Base-by-base conservation (phyloP, 1,140 invertebrate genomes). In the Pomacea maculata region DNA sequence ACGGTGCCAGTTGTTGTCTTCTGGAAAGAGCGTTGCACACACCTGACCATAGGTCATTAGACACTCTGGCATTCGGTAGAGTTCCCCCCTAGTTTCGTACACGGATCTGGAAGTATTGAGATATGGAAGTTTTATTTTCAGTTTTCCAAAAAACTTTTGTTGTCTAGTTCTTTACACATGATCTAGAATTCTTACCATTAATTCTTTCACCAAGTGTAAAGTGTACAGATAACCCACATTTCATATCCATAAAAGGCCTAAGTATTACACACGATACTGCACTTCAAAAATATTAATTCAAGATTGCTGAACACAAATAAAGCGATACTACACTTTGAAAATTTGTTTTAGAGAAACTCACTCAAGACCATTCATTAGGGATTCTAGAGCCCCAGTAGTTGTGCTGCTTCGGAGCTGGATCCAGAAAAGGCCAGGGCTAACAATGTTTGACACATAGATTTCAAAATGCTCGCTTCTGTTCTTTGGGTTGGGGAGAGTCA, bases 1-100 rank as follows among this genome's bases (percentile, higher is more conserved):
- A 9, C 90, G 83, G 71, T 91, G 87, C 87, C 87, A 91, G 79
- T 89, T 87, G 71, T 87, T 83, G 78, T 91, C 90, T 71, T 90
- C 88, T 0, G 88, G 88, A 71, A 86, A 91, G 17, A 91, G 73
- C 1, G 86, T 86, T 8, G 86, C 89, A 76, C 88, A 89, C 15
- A 87, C 80, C 71, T 88, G 85, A n/a, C 90, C 90, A 14, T 85
- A 82, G 0, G 80, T 75, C n/a, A 89, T 73, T 64, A 88, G 72
- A 21, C 77, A 80, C 57, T 87, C 85, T 1, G 89, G 89, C 80
- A 89, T 84, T 17, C 63, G 72, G 77, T 90, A 90, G 15, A 29
- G 15, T 6, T 86, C 80, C 6, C 81, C 80, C 15, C 81, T 79
- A 12, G 8, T 21, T 3, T 11, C 8, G 67, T 78, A 78, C 8